These are phyloP conservation scores for Caretta caretta DNA, from an alignment of 2,113 vertebrate species.

Conservation along the genomic window DNA sequence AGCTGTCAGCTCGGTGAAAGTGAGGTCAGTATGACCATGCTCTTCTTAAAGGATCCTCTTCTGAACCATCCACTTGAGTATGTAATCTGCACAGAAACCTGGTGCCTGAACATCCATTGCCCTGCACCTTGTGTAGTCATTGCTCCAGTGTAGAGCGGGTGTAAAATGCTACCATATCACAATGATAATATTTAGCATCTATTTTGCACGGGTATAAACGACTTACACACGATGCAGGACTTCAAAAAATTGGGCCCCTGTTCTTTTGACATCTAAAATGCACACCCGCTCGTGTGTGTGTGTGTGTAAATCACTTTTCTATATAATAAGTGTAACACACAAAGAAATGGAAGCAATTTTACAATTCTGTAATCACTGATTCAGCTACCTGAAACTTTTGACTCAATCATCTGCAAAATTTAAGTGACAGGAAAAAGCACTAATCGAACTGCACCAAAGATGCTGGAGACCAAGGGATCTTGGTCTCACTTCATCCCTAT, in stretches of 20 bases:
- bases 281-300: background rate
- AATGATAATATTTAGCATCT: background rate
- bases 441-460: background rate
- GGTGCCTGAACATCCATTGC: slow-evolving; percentile 48
- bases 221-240: background rate
- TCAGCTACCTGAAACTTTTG: background rate
- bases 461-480: background rate
- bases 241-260: background rate
- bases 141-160: rapidly evolving
- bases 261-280: background rate
- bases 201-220: background rate
- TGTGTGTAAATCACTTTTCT: background rate
- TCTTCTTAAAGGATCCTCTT: slow-evolving; percentile 67
- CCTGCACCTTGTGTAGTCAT: background rate
- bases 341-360: background rate
- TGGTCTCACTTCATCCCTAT: background rate
- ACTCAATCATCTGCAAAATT: background rate
- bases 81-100: slow-evolving; percentile 38
- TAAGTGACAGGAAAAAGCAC: background rate
- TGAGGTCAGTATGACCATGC: slow-evolving; percentile 72
- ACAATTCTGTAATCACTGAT: background rate
- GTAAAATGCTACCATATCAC: background rate
- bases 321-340: background rate
- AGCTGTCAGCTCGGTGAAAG: slow-evolving; percentile 59
- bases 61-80: slow-evolving; percentile 47